Conservation (phyloP, 2,888 invertebrate species). For the Eristalis pertinax region DNA sequence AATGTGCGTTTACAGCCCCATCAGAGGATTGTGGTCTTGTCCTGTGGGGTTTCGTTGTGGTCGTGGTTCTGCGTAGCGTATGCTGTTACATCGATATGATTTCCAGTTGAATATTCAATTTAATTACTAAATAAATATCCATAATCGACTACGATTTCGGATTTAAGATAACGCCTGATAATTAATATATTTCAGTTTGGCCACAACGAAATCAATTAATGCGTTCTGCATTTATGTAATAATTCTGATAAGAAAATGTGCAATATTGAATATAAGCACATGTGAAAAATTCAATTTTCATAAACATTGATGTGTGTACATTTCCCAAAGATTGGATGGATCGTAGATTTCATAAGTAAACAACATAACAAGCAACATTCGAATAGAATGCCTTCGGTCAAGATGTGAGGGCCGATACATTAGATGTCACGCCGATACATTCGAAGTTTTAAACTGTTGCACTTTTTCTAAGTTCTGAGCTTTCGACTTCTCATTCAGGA, state of each 20-base stretch:
- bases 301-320: neutral
- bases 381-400: too few species aligned
- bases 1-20: conserved; percentile 57
- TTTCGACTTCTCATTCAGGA: too few species aligned
- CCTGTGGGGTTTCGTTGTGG: neutral
- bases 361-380: too few species aligned
- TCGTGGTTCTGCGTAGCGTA: conserved; percentile 8
- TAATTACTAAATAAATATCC: conserved; percentile 67
- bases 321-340: neutral
- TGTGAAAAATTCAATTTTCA: neutral
- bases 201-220: conserved; percentile 21
- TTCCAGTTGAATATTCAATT: conserved; percentile 66
- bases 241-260: neutral
- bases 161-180: conserved; percentile 48
- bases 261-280: neutral
- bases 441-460: too few species aligned
- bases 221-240: neutral
- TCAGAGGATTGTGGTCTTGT: neutral
- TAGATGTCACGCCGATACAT: too few species aligned
- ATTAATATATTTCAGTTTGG: conserved; percentile 31
- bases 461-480: too few species aligned
- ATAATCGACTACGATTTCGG: conserved; percentile 45
- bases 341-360: too few species aligned
- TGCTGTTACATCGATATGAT: conserved; percentile 26
- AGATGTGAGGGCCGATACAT: too few species aligned